Conservation (phyloP, 1,140 invertebrate genomes). For the Cydia fagiglandana region DNA sequence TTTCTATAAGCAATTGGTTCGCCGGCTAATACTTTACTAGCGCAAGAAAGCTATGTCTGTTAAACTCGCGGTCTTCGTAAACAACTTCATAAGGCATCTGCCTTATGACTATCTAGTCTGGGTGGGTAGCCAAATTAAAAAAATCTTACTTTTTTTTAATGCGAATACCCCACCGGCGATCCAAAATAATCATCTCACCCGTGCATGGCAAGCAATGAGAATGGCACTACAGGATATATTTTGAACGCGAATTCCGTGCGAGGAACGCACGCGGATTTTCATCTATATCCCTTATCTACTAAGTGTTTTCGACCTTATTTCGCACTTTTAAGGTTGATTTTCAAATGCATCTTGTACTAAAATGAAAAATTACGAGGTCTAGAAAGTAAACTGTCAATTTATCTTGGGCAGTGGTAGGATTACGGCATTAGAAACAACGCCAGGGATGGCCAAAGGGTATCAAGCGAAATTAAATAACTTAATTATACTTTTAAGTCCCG, state of each 20-base stretch:
- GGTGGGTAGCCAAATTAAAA: too few relatives aligned
- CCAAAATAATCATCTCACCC: neutral
- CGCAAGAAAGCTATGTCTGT: too few relatives aligned
- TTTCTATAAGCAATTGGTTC: too few relatives aligned
- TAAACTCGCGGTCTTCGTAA: too few relatives aligned
- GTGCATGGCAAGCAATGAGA: neutral
- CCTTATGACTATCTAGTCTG: too few relatives aligned
- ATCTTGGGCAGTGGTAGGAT: neutral
- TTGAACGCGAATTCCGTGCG: neutral
- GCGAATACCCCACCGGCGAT: too few relatives aligned
- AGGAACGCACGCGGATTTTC: neutral
- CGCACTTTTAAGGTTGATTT: neutral
- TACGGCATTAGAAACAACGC: neutral
- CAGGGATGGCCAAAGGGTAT: too few relatives aligned
- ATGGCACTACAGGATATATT: neutral
- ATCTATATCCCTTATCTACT: neutral
- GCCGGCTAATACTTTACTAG: too few relatives aligned
- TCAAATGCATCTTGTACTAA: neutral
- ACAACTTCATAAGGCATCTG: too few relatives aligned
- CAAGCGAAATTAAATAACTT: neutral
- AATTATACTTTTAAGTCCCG: neutral
- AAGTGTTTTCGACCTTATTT: neutral
- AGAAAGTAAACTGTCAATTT: conserved; percentile 5
- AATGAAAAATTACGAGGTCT: conserved; percentile 5
- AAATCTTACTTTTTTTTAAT: too few relatives aligned